These are phyloP conservation scores for Thalassoma bifasciatum DNA, from an alignment of 2,113 vertebrate species.

Conservation along the genomic window DNA sequence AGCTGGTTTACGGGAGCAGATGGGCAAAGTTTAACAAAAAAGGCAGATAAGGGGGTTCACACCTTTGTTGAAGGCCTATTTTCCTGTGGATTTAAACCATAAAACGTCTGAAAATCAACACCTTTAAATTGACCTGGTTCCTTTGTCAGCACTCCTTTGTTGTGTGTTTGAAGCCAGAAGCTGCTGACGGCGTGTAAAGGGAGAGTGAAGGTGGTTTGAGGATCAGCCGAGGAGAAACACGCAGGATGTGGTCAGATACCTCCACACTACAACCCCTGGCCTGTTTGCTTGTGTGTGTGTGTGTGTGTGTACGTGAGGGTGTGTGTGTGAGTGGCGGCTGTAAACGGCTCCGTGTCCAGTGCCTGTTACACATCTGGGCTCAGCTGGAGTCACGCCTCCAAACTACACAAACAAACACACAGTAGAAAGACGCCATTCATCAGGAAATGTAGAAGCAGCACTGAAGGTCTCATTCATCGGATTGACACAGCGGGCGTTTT, in stretches of 20 bases:
- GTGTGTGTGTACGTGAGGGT: conserved; percentile 18
- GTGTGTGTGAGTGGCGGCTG: conserved; percentile 40
- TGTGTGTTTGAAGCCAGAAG: conserved; percentile 38
- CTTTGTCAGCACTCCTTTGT: conserved; percentile 18
- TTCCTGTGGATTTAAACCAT: neutral
- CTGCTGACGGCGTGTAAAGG: conserved; percentile 57
- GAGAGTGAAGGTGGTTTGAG: conserved; percentile 53
- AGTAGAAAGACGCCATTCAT: conserved; percentile 69
- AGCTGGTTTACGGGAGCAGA: conserved; percentile 11
- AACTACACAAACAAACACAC: conserved; percentile 70
- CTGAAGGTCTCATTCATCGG: conserved; percentile 20
- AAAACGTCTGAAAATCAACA: neutral
- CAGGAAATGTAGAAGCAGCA: conserved; percentile 20
- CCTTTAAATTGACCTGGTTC: conserved; percentile 16
- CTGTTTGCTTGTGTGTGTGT: conserved; percentile 14
- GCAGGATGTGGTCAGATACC: conserved; percentile 73
- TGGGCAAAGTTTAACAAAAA: neutral
- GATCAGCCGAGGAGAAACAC: conserved; percentile 57
- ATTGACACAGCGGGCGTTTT: neutral
- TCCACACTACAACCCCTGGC: conserved; percentile 61
- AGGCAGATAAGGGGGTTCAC: conserved; percentile 3
- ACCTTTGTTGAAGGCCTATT: neutral
- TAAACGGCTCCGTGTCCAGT: conserved; percentile 63
- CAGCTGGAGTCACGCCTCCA: conserved; percentile 64
- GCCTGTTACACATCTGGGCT: conserved; percentile 65